phyloP scores from a whole-genome alignment of 1,140 invertebrate species.

The Hyphantria cunea region DNA sequence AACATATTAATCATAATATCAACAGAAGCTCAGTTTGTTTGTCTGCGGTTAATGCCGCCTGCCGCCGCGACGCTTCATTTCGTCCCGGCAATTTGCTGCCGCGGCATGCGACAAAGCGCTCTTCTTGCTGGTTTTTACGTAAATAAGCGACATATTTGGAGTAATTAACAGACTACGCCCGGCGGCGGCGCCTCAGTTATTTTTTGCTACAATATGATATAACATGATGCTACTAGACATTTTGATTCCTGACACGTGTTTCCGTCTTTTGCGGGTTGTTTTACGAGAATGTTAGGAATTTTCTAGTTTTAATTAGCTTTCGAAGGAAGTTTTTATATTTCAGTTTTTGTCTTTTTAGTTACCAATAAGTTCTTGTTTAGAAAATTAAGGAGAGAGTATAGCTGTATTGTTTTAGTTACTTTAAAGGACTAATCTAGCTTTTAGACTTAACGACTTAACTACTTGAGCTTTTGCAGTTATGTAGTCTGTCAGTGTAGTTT shows the following conservation, averaged over 20 bases:
- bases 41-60: constrained; percentile 43
- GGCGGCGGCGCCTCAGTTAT: constrained; percentile 21
- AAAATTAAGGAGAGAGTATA: no score
- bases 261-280: constrained; percentile 6
- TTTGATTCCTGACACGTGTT: constrained; percentile 14
- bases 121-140: constrained; percentile 5
- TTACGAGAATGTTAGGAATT: constrained; percentile 25
- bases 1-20: constrained; percentile 16
- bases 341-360: neutral
- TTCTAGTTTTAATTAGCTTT: constrained; percentile 23
- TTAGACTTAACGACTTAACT: no score
- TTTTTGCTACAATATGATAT: constrained; percentile 28
- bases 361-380: no score
- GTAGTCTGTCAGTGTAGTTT: no score
- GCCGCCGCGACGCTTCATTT: constrained; percentile 39
- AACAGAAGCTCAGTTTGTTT: constrained; percentile 6
- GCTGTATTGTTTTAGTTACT: no score
- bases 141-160: constrained; percentile 50
- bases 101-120: constrained; percentile 9
- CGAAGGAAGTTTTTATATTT: neutral
- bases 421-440: no score
- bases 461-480: no score
- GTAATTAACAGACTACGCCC: constrained; percentile 55
- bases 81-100: constrained; percentile 40
- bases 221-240: constrained; percentile 1